A percentile compares a stretch with the other conserved stretches of the same genome.
Conservation (phyloP, 2,888 invertebrate species). For the Netelia melanura region DNA sequence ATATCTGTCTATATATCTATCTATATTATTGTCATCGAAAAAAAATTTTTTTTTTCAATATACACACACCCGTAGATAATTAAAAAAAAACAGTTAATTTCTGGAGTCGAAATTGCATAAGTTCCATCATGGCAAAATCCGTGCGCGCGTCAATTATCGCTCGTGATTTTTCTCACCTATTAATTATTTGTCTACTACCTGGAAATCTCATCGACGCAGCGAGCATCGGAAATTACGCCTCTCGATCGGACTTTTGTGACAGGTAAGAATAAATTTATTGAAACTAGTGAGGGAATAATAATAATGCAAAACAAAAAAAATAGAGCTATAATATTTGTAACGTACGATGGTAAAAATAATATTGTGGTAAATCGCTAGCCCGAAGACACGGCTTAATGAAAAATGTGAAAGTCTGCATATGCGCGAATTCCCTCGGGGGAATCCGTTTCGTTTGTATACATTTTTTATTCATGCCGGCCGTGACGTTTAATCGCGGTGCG, state of each 20-base stretch:
- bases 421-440: too few relatives aligned
- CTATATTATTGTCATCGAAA: too few relatives aligned
- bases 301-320: not conserved
- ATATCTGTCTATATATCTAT: not conserved
- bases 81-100: not conserved
- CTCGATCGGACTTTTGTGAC: conserved; percentile 50
- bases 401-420: too few relatives aligned
- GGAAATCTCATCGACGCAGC: conserved; percentile 23
- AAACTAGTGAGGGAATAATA: not conserved
- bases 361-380: too few relatives aligned
- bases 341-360: too few relatives aligned
- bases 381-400: too few relatives aligned
- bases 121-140: conserved; percentile 21
- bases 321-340: too few relatives aligned
- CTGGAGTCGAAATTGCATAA: not conserved
- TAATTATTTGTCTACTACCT: conserved; percentile 19
- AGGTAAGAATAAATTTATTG: conserved; percentile 41
- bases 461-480: too few relatives aligned
- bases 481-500: too few relatives aligned
- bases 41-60: not conserved
- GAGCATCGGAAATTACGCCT: conserved; percentile 1
- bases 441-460: too few relatives aligned
- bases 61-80: not conserved
- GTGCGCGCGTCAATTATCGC: not conserved
- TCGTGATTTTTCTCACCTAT: not conserved